These are phyloP conservation scores for Polyommatus iphigenia DNA, from an alignment of 2,888 invertebrate genomes.

Conservation along the genomic window DNA sequence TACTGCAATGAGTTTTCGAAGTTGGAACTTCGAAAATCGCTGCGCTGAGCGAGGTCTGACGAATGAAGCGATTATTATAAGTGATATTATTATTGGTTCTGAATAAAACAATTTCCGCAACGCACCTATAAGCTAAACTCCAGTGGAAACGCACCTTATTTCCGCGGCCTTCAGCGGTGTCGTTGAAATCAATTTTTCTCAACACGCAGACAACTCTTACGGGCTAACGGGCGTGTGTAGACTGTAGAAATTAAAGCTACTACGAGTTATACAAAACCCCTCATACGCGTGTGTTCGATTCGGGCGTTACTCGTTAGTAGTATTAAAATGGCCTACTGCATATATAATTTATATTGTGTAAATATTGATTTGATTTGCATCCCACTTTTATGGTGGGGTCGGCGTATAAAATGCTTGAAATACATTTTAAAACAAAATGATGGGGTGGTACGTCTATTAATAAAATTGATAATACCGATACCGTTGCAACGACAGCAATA, in stretches of 20 bases:
- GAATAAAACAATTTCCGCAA: not conserved
- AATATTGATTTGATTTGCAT: constrained; percentile 27
- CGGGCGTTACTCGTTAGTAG: not conserved
- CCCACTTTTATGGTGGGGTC: not conserved
- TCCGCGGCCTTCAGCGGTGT: too few species aligned
- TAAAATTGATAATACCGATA: not conserved
- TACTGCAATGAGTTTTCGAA: too few species aligned
- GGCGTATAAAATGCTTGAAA: not conserved
- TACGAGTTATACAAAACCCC: not conserved
- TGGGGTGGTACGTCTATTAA: not conserved
- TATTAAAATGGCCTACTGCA: not conserved
- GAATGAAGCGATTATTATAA: too few species aligned
- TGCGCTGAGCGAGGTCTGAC: too few species aligned
- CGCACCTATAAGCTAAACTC: too few species aligned
- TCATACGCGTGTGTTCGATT: too few species aligned
- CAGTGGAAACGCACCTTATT: too few species aligned
- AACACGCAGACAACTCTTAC: not conserved
- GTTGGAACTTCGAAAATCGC: too few species aligned
- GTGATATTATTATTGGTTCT: not conserved
- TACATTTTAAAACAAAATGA: not conserved
- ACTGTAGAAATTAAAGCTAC: too few species aligned
- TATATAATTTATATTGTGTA: not conserved
- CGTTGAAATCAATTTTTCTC: not conserved
- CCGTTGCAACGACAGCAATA: not conserved
- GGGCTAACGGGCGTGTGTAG: not conserved